phyloP scores from a whole-genome alignment of 92 coral and sea anemone genomes.

The Parazoanthus atlanticus region DNA sequence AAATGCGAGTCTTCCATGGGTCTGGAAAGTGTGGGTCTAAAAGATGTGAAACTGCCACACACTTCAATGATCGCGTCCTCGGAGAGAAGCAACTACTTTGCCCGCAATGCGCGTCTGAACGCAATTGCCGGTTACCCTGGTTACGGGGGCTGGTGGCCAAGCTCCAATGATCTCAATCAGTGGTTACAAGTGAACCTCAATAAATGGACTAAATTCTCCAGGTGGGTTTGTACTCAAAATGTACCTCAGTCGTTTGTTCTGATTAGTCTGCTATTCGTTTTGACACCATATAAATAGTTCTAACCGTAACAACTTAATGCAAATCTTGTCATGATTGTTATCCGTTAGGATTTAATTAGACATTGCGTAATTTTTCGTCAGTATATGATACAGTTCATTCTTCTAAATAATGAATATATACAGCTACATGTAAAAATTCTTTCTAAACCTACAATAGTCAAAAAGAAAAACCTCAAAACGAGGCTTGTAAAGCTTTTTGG shows the following conservation, averaged over 20 bases:
- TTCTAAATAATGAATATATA: too few relatives aligned
- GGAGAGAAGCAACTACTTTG: slow-evolving; percentile 28
- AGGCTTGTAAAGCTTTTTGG: too few relatives aligned
- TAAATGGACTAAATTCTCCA: slow-evolving; percentile 29
- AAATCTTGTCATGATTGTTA: too few relatives aligned
- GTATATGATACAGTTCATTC: too few relatives aligned
- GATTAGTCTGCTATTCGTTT: background rate
- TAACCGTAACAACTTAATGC: background rate
- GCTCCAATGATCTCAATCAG: slow-evolving; percentile 5
- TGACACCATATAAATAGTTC: background rate
- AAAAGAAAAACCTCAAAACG: too few relatives aligned
- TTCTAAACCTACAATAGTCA: too few relatives aligned
- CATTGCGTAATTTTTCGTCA: too few relatives aligned
- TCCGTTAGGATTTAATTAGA: too few relatives aligned
- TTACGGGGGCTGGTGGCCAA: slow-evolving; percentile 38
- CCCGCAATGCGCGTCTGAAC: slow-evolving; percentile 38
- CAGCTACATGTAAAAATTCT: too few relatives aligned
- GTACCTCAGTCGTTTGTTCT: background rate
- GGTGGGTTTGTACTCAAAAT: slow-evolving; percentile 10
- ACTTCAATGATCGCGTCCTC: slow-evolving; percentile 30
- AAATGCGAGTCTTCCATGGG: slow-evolving; percentile 41
- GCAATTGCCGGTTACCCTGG: slow-evolving; percentile 29
- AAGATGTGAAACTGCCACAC: slow-evolving; percentile 17
- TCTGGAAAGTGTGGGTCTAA: slow-evolving; percentile 12
- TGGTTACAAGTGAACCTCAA: slow-evolving; percentile 36